A percentile compares a stretch with the other conserved stretches of the same genome.
phyloP scores from a whole-genome alignment of 2,113 vertebrate species.

The Macrotis lagotis region DNA sequence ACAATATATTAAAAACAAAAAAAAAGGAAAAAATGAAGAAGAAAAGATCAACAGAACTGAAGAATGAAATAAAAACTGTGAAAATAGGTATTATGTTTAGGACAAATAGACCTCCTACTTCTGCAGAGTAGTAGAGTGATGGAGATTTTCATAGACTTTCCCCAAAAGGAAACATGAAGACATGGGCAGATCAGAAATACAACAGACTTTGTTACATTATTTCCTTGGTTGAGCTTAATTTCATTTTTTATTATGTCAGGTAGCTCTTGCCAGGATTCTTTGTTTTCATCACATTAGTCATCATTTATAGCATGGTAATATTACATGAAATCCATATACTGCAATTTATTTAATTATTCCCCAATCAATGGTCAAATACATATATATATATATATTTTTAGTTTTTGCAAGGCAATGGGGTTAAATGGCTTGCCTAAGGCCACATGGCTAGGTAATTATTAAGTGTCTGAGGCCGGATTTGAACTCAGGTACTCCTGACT shows the following conservation, averaged over 20 bases:
- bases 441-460: no score
- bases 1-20: neutral
- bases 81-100: neutral
- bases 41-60: neutral
- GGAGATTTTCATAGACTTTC: neutral
- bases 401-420: no score
- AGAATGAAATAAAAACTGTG: neutral
- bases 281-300: neutral
- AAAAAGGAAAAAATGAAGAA: neutral
- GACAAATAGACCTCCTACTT: neutral
- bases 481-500: no score
- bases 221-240: neutral
- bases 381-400: no score
- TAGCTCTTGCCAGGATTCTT: neutral
- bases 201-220: neutral
- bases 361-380: neutral
- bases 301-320: neutral
- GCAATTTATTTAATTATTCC: neutral
- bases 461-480: no score
- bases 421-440: no score
- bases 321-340: neutral
- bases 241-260: neutral
- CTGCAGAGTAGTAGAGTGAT: neutral
- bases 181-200: neutral
- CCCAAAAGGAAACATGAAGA: neutral